These are phyloP conservation scores for Petromus typicus DNA, from an alignment of 2,113 vertebrate species.

Conservation along the genomic window DNA sequence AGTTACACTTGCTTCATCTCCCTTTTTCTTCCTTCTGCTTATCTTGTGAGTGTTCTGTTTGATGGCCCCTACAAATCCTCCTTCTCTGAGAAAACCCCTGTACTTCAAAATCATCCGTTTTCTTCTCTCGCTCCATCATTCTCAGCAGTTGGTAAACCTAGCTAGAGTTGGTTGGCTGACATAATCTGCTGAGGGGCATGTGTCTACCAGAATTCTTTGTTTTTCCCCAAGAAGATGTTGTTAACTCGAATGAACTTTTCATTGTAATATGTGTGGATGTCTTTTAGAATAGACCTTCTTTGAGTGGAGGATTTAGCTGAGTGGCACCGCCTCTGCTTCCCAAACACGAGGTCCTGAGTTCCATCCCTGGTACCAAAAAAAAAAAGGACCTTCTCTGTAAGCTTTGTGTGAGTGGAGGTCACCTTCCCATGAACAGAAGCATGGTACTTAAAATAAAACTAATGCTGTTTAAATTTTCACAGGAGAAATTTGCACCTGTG, in stretches of 20 bases:
- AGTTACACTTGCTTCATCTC: neutral
- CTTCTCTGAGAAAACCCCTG: neutral
- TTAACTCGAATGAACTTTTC: constrained; percentile 45
- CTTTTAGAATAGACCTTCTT: constrained; percentile 14
- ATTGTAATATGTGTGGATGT: neutral
- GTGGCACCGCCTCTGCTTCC: neutral
- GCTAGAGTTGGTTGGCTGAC: neutral
- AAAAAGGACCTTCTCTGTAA: no score
- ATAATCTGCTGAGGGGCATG: neutral
- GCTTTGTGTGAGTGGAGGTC: constrained; percentile 2
- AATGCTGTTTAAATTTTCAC: constrained; percentile 50
- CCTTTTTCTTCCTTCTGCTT: neutral
- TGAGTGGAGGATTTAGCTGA: no score
- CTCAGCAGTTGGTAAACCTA: neutral
- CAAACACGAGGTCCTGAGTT: no score
- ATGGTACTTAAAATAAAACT: constrained; percentile 53
- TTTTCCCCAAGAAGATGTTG: neutral
- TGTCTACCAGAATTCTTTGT: constrained; percentile 41
- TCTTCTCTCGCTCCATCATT: neutral
- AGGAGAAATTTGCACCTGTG: constrained; percentile 23
- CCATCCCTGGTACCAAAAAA: no score
- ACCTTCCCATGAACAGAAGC: constrained; percentile 25
- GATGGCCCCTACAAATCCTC: neutral
- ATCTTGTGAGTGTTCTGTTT: neutral
- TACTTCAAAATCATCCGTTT: neutral